Percentiles rank a stretch among this genome's conserved stretches.
phyloP scores from a whole-genome alignment of 2,888 invertebrate genomes.

The Chaetogeoica ovagalla region DNA sequence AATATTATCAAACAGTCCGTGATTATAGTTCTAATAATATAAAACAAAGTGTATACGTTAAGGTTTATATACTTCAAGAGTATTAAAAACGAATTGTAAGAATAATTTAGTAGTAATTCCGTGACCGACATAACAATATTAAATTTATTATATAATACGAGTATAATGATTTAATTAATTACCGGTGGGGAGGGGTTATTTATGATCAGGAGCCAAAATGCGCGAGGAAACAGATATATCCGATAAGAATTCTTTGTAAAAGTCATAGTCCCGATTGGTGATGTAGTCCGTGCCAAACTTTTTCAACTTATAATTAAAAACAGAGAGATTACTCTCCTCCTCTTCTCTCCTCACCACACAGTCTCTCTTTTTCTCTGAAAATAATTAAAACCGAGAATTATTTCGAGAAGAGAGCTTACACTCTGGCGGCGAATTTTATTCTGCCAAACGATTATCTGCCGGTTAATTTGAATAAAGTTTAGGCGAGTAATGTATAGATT shows the following conservation, averaged over 20 bases:
- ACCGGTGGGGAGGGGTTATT: not conserved
- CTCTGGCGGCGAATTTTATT: slow-evolving; percentile 32
- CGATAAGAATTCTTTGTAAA: slow-evolving; percentile 26
- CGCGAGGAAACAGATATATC: slow-evolving; percentile 12
- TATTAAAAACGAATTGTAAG: too few species aligned
- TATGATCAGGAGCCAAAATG: not conserved
- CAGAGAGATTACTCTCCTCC: slow-evolving; percentile 28
- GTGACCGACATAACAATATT: not conserved
- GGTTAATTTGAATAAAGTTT: slow-evolving; percentile 47
- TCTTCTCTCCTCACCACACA: too few species aligned
- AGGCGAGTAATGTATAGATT: slow-evolving; percentile 37
- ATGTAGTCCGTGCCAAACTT: slow-evolving; percentile 37
- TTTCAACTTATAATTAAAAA: slow-evolving; percentile 51
- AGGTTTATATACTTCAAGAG: too few species aligned
- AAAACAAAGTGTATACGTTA: too few species aligned
- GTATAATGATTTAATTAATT: slow-evolving; percentile 11
- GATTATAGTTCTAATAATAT: too few species aligned
- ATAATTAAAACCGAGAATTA: slow-evolving; percentile 43
- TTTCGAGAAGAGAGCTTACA: not conserved
- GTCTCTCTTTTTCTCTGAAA: slow-evolving; percentile 5
- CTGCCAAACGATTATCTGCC: slow-evolving; percentile 39
- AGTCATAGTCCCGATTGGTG: not conserved
- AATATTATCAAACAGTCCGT: too few species aligned
- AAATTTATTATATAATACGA: slow-evolving; percentile 5
- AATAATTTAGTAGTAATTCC: too few species aligned